Evolutionary conservation across 30 jellyfish, hydroid and myxozoan genomes (phyloP), one percentile per base, ranked within the genome.

Genomic region (Aurelia sp.): DNA sequence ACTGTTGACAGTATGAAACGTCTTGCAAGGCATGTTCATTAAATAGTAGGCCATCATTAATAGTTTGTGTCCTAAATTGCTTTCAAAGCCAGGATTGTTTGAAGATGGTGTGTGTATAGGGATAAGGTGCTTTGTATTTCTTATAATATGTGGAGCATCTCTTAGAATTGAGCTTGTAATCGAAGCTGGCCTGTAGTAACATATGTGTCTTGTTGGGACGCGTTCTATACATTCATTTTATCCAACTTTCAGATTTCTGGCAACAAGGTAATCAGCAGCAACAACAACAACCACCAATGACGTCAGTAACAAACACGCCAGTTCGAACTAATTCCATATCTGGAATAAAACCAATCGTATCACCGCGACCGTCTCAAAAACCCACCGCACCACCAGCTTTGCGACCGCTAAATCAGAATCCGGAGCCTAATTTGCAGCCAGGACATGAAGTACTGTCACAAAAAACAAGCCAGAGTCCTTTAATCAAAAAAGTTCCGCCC

Each of bases 401-500:
- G 9, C 41, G 15, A 63, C 60, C 62, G 47, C 71, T 18, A 48
- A 50, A 21, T 66, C 57, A 73, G 20, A 79, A 72, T 6, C 55
- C 71, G 20, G 40, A 71, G 3, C 31, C 75, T 18, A 55, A 50
- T 17, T 17, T 15, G 35, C 70, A 21, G 71, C 69, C 71, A 20
- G 53, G 31, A 30, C 23, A 71, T 16, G 65, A 58, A 17, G 27
- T 52, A 15, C 60, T 55, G 22, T 9, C 15, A 62, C 80, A 77
- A 22, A 40, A 20, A 21, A 44, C 21, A 21, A 20, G 94, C 40
- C 92, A 55, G 1, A 58, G 78, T 18, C 71, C 86, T 8, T 20
- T 89, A 30, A 75, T 72, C 7, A 91, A 79, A 58, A 85, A 79
- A 63, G 83, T 64, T 11, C 98, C 98, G 12, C 98, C 98, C 8